Percentiles rank a stretch among this genome's conserved stretches.
These are phyloP conservation scores for Deilephila porcellus DNA, from an alignment of 2,888 invertebrate species.

Conservation along the genomic window DNA sequence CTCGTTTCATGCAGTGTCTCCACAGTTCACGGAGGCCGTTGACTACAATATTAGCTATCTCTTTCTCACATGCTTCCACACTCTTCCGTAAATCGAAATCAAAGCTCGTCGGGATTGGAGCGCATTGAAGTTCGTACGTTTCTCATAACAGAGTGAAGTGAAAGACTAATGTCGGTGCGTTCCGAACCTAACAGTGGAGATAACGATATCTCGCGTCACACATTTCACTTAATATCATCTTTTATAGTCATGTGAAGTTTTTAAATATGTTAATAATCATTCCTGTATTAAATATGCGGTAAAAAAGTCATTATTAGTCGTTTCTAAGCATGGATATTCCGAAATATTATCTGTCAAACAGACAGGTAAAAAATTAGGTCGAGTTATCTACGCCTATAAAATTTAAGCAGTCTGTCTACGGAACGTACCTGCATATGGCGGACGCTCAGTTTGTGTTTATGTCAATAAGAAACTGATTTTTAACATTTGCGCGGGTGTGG, in stretches of 20 bases:
- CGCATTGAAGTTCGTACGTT: conserved; percentile 69
- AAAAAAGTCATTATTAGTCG: too few species aligned
- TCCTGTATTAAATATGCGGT: background rate
- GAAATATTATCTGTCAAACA: conserved; percentile 11
- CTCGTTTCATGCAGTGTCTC: conserved; percentile 69
- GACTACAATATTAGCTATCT: conserved; percentile 72
- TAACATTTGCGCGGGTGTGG: conserved; percentile 83
- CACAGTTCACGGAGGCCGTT: conserved; percentile 78
- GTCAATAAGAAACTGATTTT: conserved; percentile 83
- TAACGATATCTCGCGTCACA: background rate
- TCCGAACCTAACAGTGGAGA: conserved; percentile 51
- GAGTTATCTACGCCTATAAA: conserved; percentile 29
- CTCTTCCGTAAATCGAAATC: conserved; percentile 85
- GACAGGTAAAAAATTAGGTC: conserved; percentile 23
- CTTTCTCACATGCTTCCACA: conserved; percentile 68
- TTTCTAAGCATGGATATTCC: background rate
- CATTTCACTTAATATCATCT: background rate
- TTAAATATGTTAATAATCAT: background rate
- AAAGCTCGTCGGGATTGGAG: conserved; percentile 82
- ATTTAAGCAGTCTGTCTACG: conserved; percentile 45
- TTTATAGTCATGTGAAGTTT: background rate
- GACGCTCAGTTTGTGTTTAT: conserved; percentile 85
- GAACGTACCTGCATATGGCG: conserved; percentile 84
- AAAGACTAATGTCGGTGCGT: conserved; percentile 59
- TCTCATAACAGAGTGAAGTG: conserved; percentile 62